Evolutionary conservation across 2,888 invertebrate species (phyloP), one percentile per base, ranked within the genome.

Genomic region (Taphrorychus bicolor): DNA sequence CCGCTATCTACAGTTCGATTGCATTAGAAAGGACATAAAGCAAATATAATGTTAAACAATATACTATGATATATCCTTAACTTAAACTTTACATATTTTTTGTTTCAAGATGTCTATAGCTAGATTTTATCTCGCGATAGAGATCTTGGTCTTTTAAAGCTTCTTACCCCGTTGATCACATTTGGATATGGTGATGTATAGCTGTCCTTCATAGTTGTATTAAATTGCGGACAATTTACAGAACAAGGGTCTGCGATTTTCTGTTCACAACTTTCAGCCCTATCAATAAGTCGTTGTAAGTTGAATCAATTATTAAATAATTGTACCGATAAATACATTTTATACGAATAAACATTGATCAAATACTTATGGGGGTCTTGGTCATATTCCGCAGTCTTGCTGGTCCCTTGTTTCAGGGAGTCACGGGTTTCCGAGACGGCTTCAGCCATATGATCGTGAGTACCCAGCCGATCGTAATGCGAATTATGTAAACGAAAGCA

Each of bases 161-260:
- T 5, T 5, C 24, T 69, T 82, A 87, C 87, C 78, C 85, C 84
- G 77, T 83, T 83, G 45, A 82, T 78, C 22, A 82, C 81, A 53
- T 78, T 76, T 22, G 85, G 85, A 73, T 80, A 78, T 0, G 86
- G 87, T 66, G 84, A 83, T 70, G 83, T 81, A 70, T 84, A 87
- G 74, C 85, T 85, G 69, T 83, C 82, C 75, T 87, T 86, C 76
- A 85, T 85, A 16, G 83, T 84, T 3, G 85, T 81, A 69, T 84
- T 85, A 74, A 84, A 84, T 22, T 76, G 72, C 24, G 32, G 48
- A 41, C 56, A 58, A 53, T 52, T 32, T 53, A 24, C 18, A n/a
- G 41, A 5, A 56, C 57, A 52, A 18, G 5, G 21, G 16, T 51
- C n/a, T n/a, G n/a, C n/a, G n/a, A n/a, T n/a, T n/a, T n/a, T n/a